Evolutionary conservation across 30 jellyfish, hydroid and myxozoan species (phyloP), one percentile per base, ranked within the genome.

Genomic region (Clytia hemisphaerica): DNA sequence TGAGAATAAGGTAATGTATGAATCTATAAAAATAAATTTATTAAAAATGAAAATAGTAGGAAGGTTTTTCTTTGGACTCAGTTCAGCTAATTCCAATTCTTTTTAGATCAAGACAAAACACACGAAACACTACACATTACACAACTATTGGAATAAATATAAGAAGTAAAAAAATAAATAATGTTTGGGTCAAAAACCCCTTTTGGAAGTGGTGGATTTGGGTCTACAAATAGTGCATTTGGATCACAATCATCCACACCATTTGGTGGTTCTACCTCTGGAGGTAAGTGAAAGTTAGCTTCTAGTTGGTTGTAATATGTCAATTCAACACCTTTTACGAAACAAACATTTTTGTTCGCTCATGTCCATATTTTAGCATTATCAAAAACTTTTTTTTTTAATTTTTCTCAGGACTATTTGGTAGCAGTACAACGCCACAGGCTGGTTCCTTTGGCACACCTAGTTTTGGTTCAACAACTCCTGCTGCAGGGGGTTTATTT

Each of bases 101-200:
- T n/a, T n/a, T n/a, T n/a, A n/a, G n/a, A n/a, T n/a, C n/a, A n/a
- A n/a, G n/a, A n/a, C n/a, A n/a, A n/a, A n/a, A n/a, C n/a, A n/a
- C n/a, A n/a, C n/a, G n/a, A n/a, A n/a, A n/a, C n/a, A n/a, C n/a
- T n/a, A n/a, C n/a, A n/a, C n/a, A n/a, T n/a, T n/a, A n/a, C n/a
- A n/a, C n/a, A n/a, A n/a, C n/a, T n/a, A n/a, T n/a, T n/a, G n/a
- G n/a, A n/a, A n/a, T n/a, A n/a, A n/a, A n/a, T n/a, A n/a, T n/a
- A n/a, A n/a, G 25, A 4, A n/a, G 15, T 26, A 57, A 22, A 33
- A 21, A 22, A 26, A 7, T 5, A 27, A 37, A 28, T 14, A 25
- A 86, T 86, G 96, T 86, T 86, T 78, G 93, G 96, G 14, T 71
- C 96, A 15, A 86, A 79, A 69, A 86, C 96, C n/a, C 96, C 96